These are phyloP conservation scores for Colletes latitarsis DNA, from an alignment of 1,140 invertebrate genomes.

Conservation along the genomic window DNA sequence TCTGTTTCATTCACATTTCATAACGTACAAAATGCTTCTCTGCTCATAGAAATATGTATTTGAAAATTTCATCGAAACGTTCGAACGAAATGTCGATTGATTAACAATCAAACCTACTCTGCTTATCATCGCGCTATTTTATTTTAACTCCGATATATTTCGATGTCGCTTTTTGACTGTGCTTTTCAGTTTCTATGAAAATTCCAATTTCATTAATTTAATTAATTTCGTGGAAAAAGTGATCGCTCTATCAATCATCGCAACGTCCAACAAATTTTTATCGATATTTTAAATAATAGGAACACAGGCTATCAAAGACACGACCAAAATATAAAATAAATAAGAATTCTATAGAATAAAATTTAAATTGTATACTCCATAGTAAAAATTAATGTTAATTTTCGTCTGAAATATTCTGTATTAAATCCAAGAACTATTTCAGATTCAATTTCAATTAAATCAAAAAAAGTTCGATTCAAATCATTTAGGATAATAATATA, in stretches of 20 bases:
- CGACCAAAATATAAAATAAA: too few species aligned
- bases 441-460: too few species aligned
- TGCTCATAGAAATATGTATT: background rate
- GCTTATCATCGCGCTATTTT: background rate
- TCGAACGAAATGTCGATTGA: background rate
- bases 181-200: conserved; percentile 1
- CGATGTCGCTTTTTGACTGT: background rate
- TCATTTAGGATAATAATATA: too few species aligned
- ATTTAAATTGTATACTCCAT: too few species aligned
- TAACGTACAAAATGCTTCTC: background rate
- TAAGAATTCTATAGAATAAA: too few species aligned
- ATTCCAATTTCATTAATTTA: conserved; percentile 26
- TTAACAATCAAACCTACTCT: background rate
- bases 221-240: conserved; percentile 1
- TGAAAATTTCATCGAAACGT: background rate
- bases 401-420: too few species aligned
- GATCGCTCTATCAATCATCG: background rate
- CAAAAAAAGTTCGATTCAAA: too few species aligned
- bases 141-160: background rate
- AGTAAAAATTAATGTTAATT: too few species aligned
- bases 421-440: too few species aligned
- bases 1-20: too few species aligned
- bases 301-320: too few species aligned
- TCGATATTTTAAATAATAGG: too few species aligned
- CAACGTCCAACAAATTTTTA: background rate